Conservation (phyloP, 1,140 invertebrate species). For the Bacillus rossius region DNA sequence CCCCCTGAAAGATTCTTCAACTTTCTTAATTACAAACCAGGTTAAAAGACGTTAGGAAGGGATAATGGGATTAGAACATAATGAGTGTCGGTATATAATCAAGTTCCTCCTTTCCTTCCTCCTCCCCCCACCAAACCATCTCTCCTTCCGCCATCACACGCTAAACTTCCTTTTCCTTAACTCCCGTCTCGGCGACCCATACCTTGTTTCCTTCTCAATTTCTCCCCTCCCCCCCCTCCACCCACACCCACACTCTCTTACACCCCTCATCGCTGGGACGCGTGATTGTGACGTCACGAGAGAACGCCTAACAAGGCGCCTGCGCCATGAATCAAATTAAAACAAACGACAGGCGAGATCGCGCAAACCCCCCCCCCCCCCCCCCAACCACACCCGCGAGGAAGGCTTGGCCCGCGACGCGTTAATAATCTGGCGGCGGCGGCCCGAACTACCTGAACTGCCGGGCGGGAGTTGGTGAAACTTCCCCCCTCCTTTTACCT, state of each 20-base stretch:
- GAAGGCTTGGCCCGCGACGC: too few relatives aligned
- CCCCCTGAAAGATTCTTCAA: constrained; percentile 8
- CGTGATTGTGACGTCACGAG: not conserved
- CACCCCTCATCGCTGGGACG: not conserved
- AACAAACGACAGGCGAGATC: not conserved
- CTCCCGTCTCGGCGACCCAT: not conserved
- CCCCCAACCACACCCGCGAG: not conserved
- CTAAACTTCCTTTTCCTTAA: too few relatives aligned
- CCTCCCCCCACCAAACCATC: too few relatives aligned
- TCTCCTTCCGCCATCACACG: too few relatives aligned
- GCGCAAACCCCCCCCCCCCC: not conserved
- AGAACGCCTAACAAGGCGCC: not conserved
- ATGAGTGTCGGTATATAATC: constrained; percentile 14
- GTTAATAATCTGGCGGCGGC: too few relatives aligned
- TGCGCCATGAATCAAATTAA: constrained; percentile 9
- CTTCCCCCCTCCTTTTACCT: too few relatives aligned
- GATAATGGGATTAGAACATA: constrained; percentile 17
- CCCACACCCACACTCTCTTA: not conserved
- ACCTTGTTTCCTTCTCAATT: constrained; percentile 2
- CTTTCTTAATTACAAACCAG: constrained; percentile 18
- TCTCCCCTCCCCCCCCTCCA: not conserved
- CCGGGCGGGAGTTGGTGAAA: too few relatives aligned
- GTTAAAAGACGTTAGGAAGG: constrained; percentile 12
- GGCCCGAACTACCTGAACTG: too few relatives aligned
- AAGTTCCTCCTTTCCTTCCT: not conserved